Base-by-base conservation (phyloP, 2,113 vertebrate species). In the Hemichromis elongatus region DNA sequence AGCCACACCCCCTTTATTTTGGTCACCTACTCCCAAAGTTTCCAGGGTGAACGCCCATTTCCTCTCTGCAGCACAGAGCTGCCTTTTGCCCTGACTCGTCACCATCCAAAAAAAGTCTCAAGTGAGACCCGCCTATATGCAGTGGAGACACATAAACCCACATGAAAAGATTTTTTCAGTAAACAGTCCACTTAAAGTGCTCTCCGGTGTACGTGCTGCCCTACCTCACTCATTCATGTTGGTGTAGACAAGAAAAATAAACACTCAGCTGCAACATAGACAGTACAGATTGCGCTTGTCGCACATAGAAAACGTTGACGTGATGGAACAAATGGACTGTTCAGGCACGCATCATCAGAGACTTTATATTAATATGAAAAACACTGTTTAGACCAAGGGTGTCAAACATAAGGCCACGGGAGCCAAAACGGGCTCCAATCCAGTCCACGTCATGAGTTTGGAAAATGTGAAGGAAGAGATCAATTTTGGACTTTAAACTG, bases 11-110 rank as follows among this genome's bases (percentile, higher is more conserved):
- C 87, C 52, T 78, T 80, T 81, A 61, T 89, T 93, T 85, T 42
- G 68, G 57, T 79, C 86, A 79, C 88, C 92, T 84, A 88, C 90
- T 93, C 87, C 91, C 90, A 91, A 75, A 93, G 73, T 93, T 93
- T 93, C 93, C 86, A 89, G 85, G 88, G 82, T 79, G 54, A 82
- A 94, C 94, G 90, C 94, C 95, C 90, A 95, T 96, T 96, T 96
- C 95, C 96, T 96, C 87, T 90, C 55, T 2, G 73, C 40, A 82
- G 85, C 92, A 95, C 92, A 95, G 92, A 90, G 94, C 85, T 90
- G 90, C 89, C 80, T 93, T 92, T 81, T 91, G 79, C 91, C 87
- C 79, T 80, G 88, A 79, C 86, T 87, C 78, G 6, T 91, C 93
- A 89, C 81, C 79, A 83, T 68, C 89, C 83, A 83, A 92, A 92